Base-by-base conservation (phyloP, 1,140 invertebrate species). In the Drosophila willistoni region DNA sequence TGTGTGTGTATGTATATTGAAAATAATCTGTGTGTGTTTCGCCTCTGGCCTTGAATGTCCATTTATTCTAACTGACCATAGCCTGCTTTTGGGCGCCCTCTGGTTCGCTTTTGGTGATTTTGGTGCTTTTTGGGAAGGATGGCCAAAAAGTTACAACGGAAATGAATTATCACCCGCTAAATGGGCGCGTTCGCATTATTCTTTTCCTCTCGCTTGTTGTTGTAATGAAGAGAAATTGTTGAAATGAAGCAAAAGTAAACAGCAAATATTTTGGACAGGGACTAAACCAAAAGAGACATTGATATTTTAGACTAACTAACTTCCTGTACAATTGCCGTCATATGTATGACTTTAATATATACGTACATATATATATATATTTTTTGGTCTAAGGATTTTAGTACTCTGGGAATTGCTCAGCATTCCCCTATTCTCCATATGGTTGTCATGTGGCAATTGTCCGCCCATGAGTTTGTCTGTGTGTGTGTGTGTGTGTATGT, bases 161-260 rank as follows among this genome's bases (percentile, higher is more conserved):
- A 81, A 86, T 85, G 78, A 85, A 79, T 86, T 86, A 85, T 85
- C 82, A 66, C 75, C 71, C 71, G 64, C 79, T 86, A 81, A 85
- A 86, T 85, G 78, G 78, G 63, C 65, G 70, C 81, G 65, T 64
- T 72, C 73, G 69, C 62, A 81, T 81, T 69, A 86, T 84, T 81
- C 70, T 39, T 39, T 39, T 13, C 4, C 3, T 25, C 22, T 25
- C 22, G 22, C 22, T 66, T 47, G 42, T 56, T 63, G 19, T 66
- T 47, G 42, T 56, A 81, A 85, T 86, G 82, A 86, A 81, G 74
- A 86, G 36, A 78, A 85, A 86, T 86, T 57, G 55, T 64, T 36
- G 25, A 69, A 39, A 54, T 54, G 29, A 29, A 29, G 12, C 36
- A 56, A 41, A 41, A 55, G 13, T 13, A 41, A 7, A n/a, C 25